A percentile compares a stretch with the other conserved stretches of the same genome.
phyloP scores from a whole-genome alignment of 2,888 invertebrate genomes.

The Phragmatobia fuliginosa region DNA sequence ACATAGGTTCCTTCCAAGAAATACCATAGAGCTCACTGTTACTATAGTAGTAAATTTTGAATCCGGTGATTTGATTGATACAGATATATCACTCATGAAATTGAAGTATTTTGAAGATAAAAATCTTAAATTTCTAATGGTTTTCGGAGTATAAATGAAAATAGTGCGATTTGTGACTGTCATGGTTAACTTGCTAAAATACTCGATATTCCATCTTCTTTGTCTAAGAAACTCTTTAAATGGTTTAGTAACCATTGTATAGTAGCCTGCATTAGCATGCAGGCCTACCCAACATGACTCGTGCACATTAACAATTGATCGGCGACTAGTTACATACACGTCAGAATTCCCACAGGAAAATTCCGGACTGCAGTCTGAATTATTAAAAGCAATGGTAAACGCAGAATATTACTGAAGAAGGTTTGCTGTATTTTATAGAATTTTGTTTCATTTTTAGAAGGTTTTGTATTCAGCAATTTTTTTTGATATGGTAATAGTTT shows the following conservation, averaged over 20 bases:
- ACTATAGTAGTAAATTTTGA: too few relatives aligned
- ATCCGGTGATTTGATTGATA: too few relatives aligned
- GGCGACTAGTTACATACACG: conserved; percentile 20
- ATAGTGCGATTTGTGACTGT: background rate
- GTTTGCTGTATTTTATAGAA: background rate
- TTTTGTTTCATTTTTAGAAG: background rate
- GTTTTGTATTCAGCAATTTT: too few relatives aligned
- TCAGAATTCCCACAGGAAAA: conserved; percentile 46
- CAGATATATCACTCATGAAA: too few relatives aligned
- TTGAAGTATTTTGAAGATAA: too few relatives aligned
- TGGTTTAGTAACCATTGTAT: too few relatives aligned
- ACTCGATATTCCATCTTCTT: background rate
- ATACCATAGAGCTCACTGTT: too few relatives aligned
- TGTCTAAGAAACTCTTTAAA: background rate
- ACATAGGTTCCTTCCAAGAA: too few relatives aligned
- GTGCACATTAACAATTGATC: conserved; percentile 43
- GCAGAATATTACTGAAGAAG: conserved; percentile 20
- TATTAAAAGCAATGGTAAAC: conserved; percentile 34
- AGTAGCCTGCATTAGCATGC: too few relatives aligned
- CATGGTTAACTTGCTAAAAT: background rate
- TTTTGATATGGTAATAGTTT: too few relatives aligned
- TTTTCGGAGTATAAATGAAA: too few relatives aligned
- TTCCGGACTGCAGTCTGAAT: conserved; percentile 38
- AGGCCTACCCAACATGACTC: conserved; percentile 1
- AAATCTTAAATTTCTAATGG: too few relatives aligned